These are phyloP conservation scores for Tamias sibiricus DNA, from an alignment of 2,113 vertebrate genomes.

Conservation along the genomic window DNA sequence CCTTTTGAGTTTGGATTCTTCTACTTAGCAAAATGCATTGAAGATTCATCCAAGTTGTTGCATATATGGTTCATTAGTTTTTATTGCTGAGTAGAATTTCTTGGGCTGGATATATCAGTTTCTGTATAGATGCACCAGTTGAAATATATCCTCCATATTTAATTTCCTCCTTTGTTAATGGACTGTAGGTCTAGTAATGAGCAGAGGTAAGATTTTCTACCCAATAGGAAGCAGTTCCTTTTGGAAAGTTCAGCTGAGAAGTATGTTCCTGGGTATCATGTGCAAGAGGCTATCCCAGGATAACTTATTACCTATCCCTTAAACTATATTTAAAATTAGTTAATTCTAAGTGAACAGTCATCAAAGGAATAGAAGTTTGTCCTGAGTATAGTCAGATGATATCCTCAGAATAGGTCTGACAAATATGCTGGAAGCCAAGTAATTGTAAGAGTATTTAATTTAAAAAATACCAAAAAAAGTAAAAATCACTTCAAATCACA, in stretches of 20 bases:
- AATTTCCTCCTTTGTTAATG: conserved; percentile 52
- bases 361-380: conserved; percentile 64
- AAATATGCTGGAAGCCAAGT: conserved; percentile 55
- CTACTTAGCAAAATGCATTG: conserved; percentile 62
- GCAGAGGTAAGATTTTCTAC: conserved; percentile 53
- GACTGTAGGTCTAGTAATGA: conserved; percentile 54
- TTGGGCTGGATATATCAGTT: conserved; percentile 54
- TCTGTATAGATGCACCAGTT: conserved; percentile 68
- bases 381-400: conserved; percentile 67
- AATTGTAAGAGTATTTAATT: conserved; percentile 36
- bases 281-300: conserved; percentile 35
- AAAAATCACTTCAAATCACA: conserved; percentile 49
- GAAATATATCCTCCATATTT: conserved; percentile 44
- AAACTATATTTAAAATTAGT: conserved; percentile 48
- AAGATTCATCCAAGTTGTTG: conserved; percentile 42
- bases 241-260: conserved; percentile 60
- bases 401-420: conserved; percentile 39
- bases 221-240: conserved; percentile 47
- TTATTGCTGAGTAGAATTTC: conserved; percentile 76
- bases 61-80: conserved; percentile 54
- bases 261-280: conserved; percentile 49
- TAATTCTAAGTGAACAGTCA: conserved; percentile 55
- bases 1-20: conserved; percentile 64
- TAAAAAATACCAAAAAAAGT: conserved; percentile 57
- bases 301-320: conserved; percentile 46